Evolutionary conservation across 2,797 vertebrate genomes (phyloP), one percentile per base, ranked within the genome.

Genomic region (Gymnoscopelus braueri): DNA sequence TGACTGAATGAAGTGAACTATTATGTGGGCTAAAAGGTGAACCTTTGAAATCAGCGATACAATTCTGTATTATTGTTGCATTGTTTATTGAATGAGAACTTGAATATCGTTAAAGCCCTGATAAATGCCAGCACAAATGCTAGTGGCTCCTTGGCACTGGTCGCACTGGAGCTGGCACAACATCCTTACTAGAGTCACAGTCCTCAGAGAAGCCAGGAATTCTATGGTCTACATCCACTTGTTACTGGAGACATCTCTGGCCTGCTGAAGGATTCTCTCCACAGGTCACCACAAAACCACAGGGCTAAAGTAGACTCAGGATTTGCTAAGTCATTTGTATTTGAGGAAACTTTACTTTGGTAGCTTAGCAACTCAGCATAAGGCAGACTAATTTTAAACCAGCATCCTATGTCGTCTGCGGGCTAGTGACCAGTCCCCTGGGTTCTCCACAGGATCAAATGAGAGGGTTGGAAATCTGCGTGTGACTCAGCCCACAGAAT

Each of bases 311-410:
- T 76, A 52, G 75, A 57, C 65, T 26, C 65, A 12, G 61, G 75
- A 79, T 81, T 81, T 70, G 72, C 81, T 53, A 24, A 61, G 78
- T 83, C 78, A 78, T 85, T 90, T 88, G 82, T 85, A 74, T 73
- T 82, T 79, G 62, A 60, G 78, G 72, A 85, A 81, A 86, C 86
- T 81, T 91, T 71, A 65, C 70, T 65, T 51, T 13, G 72, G 85
- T 81, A 72, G 82, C 90, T 24, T 83, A 78, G 90, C 88, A 90
- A 92, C 90, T 5, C 44, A 54, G 70, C 78, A 76, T 12, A 5
- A 72, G 79, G 82, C 78, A 72, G 74, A 81, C 69, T 78, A 61
- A 73, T 85, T 89, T 86, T 71, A 79, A 79, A 83, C 71, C 82
- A 71, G 73, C 65, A 35, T 77, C 75, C 75, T 69, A 50, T 74